Percentiles rank a stretch among this genome's conserved stretches.
Evolutionary conservation across 2,113 vertebrate genomes (phyloP).

Genomic region (Felis chaus): DNA sequence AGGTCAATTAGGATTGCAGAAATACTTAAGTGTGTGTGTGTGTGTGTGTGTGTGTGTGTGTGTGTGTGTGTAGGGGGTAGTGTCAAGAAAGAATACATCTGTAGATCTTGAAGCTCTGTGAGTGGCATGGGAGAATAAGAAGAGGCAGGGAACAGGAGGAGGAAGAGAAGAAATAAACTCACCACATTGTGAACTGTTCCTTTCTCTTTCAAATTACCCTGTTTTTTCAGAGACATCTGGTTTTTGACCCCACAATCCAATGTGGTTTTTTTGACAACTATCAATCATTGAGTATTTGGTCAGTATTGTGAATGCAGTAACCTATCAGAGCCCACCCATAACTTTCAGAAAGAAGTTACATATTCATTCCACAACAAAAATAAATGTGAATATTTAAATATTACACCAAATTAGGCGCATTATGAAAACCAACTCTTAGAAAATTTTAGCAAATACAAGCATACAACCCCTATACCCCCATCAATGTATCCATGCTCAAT

Average conservation of each 20-base stretch:
- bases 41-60: background rate
- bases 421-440: background rate
- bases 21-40: background rate
- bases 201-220: background rate
- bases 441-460: background rate
- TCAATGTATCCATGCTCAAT: background rate
- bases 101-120: background rate
- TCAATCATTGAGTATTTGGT: background rate
- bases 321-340: background rate
- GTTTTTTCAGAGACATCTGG: background rate
- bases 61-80: rapidly evolving
- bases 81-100: background rate
- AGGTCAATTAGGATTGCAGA: background rate
- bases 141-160: background rate
- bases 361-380: background rate
- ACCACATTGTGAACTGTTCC: background rate
- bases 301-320: background rate
- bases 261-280: background rate
- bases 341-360: background rate
- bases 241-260: background rate
- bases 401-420: background rate
- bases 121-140: background rate
- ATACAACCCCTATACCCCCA: background rate
- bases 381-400: background rate
- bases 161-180: background rate